Percentiles rank a stretch among this genome's conserved stretches.
Conservation (phyloP, 2,113 vertebrate genomes). For the Uria aalge region DNA sequence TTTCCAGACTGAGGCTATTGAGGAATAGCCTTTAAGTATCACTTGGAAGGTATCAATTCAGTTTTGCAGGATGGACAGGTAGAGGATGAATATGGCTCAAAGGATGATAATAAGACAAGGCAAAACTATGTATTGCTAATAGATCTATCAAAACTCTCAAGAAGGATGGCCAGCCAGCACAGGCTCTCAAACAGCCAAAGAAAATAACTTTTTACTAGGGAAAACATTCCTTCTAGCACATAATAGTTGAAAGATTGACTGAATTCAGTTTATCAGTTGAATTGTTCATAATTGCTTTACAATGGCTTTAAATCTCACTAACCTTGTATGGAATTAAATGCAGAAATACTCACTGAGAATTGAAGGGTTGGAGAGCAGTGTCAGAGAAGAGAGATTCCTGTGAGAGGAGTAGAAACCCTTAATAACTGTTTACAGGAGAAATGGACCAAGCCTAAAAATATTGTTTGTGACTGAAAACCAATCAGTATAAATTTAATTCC, state of each 20-base stretch:
- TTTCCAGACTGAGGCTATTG: background rate
- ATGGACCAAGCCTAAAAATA: background rate
- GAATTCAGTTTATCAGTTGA: background rate
- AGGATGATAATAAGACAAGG: background rate
- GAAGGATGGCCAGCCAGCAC: background rate
- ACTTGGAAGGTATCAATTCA: background rate
- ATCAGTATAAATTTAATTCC: background rate
- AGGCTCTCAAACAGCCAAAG: background rate
- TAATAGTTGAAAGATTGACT: background rate
- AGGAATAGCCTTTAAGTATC: background rate
- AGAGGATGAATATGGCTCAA: background rate
- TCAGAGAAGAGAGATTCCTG: background rate
- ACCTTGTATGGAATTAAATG: background rate
- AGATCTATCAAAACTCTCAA: background rate
- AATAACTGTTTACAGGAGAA: background rate
- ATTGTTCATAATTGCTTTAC: background rate
- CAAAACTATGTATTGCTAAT: background rate
- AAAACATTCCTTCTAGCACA: background rate
- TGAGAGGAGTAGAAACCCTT: background rate
- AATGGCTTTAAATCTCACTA: background rate
- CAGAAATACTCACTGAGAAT: background rate
- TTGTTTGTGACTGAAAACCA: background rate
- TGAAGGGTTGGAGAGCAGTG: background rate
- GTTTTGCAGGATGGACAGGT: background rate
- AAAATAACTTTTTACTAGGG: background rate